phyloP scores from a whole-genome alignment of 2,888 invertebrate species.

The Hirtodrosophila duncani region DNA sequence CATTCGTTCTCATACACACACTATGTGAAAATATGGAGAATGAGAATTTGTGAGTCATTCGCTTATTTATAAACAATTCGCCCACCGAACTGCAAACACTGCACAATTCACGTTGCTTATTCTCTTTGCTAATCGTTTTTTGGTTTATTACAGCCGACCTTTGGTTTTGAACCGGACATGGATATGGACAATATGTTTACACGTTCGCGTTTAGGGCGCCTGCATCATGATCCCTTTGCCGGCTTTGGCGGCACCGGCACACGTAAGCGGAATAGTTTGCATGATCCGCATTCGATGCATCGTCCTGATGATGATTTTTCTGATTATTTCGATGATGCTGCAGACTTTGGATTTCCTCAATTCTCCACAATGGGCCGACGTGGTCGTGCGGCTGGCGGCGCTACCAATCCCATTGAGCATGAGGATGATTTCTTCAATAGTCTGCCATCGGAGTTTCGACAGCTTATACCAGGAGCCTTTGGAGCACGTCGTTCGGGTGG shows the following conservation, averaged over 20 bases:
- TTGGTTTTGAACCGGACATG: slow-evolving; percentile 76
- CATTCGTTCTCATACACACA: slow-evolving; percentile 1
- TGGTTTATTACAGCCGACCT: slow-evolving; percentile 73
- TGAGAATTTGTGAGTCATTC: slow-evolving; percentile 45
- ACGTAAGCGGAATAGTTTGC: slow-evolving; percentile 77
- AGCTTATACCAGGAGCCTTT: slow-evolving; percentile 77
- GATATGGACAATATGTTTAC: slow-evolving; percentile 77
- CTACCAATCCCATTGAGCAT: slow-evolving; percentile 48
- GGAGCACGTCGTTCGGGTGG: slow-evolving; percentile 57
- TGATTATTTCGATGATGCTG: slow-evolving; percentile 67
- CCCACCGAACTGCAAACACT: slow-evolving; percentile 29
- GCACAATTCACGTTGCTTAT: slow-evolving; percentile 8
- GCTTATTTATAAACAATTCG: slow-evolving; percentile 64
- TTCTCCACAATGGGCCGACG: slow-evolving; percentile 75
- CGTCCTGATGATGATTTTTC: slow-evolving; percentile 66
- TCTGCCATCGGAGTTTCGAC: slow-evolving; percentile 77
- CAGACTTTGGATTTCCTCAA: slow-evolving; percentile 77
- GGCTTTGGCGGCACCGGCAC: slow-evolving; percentile 60
- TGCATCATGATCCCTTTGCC: slow-evolving; percentile 77
- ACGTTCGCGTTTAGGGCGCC: slow-evolving; percentile 75
- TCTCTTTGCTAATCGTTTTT: slow-evolving; percentile 7
- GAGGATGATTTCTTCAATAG: slow-evolving; percentile 77
- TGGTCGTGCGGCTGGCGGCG: slow-evolving; percentile 50
- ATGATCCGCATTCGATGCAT: slow-evolving; percentile 60
- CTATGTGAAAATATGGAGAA: slow-evolving; percentile 9